A percentile compares a stretch with the other conserved stretches of the same genome.
These are phyloP conservation scores for Metridium senile DNA, from an alignment of 92 coral and sea anemone species.

Conservation along the genomic window DNA sequence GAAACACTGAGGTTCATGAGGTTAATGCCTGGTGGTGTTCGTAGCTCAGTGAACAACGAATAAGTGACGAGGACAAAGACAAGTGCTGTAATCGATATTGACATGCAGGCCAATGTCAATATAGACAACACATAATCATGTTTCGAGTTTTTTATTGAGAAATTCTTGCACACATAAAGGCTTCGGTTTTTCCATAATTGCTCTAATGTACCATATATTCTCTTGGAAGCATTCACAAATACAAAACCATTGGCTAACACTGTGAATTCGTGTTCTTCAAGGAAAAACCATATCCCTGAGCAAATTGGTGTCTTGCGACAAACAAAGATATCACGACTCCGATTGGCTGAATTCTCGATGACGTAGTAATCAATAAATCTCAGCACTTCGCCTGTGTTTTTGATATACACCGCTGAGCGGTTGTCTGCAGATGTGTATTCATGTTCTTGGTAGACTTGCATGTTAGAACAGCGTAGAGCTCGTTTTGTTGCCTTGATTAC, in stretches of 20 bases:
- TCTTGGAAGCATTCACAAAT: conserved; percentile 23
- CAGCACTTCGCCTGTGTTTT: conserved; percentile 22
- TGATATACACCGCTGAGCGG: conserved; percentile 32
- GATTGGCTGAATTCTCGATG: background rate
- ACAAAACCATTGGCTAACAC: conserved; percentile 32
- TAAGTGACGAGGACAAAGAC: conserved; percentile 51
- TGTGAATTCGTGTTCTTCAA: conserved; percentile 13
- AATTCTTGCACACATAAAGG: conserved; percentile 41
- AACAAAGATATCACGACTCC: conserved; percentile 16
- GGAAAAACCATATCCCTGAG: conserved; percentile 16
- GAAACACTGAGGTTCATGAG: conserved; percentile 47
- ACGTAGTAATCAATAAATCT: background rate
- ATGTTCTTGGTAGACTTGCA: conserved; percentile 3
- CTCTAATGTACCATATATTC: conserved; percentile 4
- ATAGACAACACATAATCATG: background rate
- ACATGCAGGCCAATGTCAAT: conserved; percentile 25
- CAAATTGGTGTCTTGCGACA: conserved; percentile 32
- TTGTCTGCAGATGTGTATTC: conserved; percentile 19
- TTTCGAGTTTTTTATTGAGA: background rate
- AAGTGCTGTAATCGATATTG: conserved; percentile 32
- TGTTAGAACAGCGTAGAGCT: conserved; percentile 14
- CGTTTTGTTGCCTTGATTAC: conserved; percentile 36
- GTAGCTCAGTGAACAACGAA: conserved; percentile 55
- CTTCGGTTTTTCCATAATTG: conserved; percentile 14
- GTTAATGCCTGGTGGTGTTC: conserved; percentile 62